Evolutionary conservation across 2,888 invertebrate genomes (phyloP), one percentile per base, ranked within the genome.

Genomic region (Buathra laborator): DNA sequence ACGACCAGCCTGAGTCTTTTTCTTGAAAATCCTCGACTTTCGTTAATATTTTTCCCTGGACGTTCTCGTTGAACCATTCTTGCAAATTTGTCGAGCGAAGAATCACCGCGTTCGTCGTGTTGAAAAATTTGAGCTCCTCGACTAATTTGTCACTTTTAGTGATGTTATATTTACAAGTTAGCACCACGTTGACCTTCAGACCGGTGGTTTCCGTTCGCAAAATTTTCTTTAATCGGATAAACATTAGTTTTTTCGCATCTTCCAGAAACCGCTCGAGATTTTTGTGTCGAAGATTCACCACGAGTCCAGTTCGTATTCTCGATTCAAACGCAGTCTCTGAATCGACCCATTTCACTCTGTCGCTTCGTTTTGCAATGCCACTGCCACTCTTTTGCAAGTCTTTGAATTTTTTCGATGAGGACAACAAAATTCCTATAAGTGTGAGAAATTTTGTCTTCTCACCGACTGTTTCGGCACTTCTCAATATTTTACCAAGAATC

Each of bases 1-100:
- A 74, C n/a, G 79, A 76, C 85, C 84, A 87, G 1, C 87, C 82
- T 4, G 84, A 81, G 46, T 83, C 86, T 64, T 78, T 77, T 83
- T 86, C 74, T 62, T 86, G 56, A 64, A 87, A 85, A 14, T 86
- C 81, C 32, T 83, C 59, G 6, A 81, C 68, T 53, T 83, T 86
- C 2, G 16, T 12, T 19, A 74, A 12, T 16, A 86, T 14, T 78
- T 84, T 48, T 37, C 6, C 46, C 14, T 83, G 56, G 14, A 46
- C 37, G 6, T 51, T 16, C 7, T 37, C 56, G 4, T 53, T 24
- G 32, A 74, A 74, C 72, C 72, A 74, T 29, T 37, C n/a, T 9
- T 72, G 16, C 14, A 80, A 7, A 46, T 72, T 29, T 2, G 53
- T 71, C 5, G 64, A 44, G 5, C 7, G 48, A 37, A 64, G 46